Evolutionary conservation across 1,140 invertebrate species (phyloP).

Genomic region (Gonatopus flavifemur): DNA sequence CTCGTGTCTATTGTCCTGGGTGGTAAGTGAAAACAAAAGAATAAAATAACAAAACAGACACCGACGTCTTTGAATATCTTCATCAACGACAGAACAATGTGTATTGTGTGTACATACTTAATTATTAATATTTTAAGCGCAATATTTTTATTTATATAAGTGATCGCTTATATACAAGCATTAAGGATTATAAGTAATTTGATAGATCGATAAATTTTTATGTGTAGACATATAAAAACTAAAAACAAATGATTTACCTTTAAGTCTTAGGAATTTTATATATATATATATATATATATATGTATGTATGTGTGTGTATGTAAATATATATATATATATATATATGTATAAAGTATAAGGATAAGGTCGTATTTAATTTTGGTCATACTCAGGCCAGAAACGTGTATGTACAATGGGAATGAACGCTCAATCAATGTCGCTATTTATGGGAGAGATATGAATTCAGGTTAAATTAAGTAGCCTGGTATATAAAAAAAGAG

Average conservation of each 20-base stretch:
- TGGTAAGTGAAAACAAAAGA: slow-evolving; percentile 52
- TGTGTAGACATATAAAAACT: slow-evolving; percentile 15
- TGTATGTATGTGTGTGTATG: neutral
- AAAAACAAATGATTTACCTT: slow-evolving; percentile 14
- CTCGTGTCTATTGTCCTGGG: slow-evolving; percentile 33
- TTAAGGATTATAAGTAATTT: slow-evolving; percentile 9
- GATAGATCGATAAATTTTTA: slow-evolving; percentile 11
- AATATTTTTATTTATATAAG: slow-evolving; percentile 57
- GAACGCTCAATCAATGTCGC: slow-evolving; percentile 5
- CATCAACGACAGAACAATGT: slow-evolving; percentile 46
- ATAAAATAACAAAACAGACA: too few relatives aligned
- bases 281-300: neutral
- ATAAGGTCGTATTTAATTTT: slow-evolving; percentile 10
- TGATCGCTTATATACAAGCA: slow-evolving; percentile 31
- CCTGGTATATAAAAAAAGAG: slow-evolving; percentile 6
- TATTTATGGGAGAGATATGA: neutral
- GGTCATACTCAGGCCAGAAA: neutral
- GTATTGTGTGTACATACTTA: slow-evolving; percentile 58
- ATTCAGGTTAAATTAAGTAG: neutral
- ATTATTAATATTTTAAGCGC: slow-evolving; percentile 47
- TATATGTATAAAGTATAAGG: slow-evolving; percentile 9
- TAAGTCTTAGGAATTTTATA: slow-evolving; percentile 9
- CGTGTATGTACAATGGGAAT: neutral
- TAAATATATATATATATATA: neutral
- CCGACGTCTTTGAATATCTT: slow-evolving; percentile 20